A percentile compares a stretch with the other conserved stretches of the same genome.
Conservation (phyloP, 1,140 invertebrate species). For the Leguminivora glycinivorella region DNA sequence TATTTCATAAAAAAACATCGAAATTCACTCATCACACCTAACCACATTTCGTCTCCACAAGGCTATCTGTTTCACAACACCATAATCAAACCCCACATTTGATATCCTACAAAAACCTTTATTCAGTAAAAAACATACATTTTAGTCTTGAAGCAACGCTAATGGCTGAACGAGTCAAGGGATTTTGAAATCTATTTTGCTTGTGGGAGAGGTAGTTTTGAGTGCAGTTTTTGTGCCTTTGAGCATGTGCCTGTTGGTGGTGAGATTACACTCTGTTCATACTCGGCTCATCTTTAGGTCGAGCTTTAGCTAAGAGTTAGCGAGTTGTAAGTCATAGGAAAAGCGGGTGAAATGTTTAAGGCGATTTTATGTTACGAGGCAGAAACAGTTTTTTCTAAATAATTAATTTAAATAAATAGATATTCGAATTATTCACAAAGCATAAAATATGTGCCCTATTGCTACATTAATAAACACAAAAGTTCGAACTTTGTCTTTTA, state of each 20-base stretch:
- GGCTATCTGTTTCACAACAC: background rate
- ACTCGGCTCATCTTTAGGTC: conserved; percentile 46
- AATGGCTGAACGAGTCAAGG: background rate
- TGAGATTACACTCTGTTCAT: conserved; percentile 55
- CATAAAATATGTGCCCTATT: too few species aligned
- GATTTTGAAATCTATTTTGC: background rate
- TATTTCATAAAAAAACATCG: too few species aligned
- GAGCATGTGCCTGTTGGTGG: conserved; percentile 31
- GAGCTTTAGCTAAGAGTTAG: conserved; percentile 37
- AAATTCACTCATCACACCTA: too few species aligned
- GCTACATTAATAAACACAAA: too few species aligned
- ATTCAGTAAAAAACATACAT: conserved; percentile 25
- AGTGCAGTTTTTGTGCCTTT: conserved; percentile 40
- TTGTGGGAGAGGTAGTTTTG: background rate
- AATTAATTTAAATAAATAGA: too few species aligned
- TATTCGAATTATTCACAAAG: too few species aligned
- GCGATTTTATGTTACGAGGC: too few species aligned
- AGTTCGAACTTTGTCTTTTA: too few species aligned
- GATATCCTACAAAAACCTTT: conserved; percentile 14
- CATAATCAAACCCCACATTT: conserved; percentile 11
- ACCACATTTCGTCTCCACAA: background rate
- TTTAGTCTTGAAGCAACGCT: conserved; percentile 6
- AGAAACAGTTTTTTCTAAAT: too few species aligned
- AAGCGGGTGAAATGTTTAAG: background rate
- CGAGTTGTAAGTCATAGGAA: conserved; percentile 17